Conservation (phyloP, 2,113 vertebrate genomes). For the Daphoenositta chrysoptera region DNA sequence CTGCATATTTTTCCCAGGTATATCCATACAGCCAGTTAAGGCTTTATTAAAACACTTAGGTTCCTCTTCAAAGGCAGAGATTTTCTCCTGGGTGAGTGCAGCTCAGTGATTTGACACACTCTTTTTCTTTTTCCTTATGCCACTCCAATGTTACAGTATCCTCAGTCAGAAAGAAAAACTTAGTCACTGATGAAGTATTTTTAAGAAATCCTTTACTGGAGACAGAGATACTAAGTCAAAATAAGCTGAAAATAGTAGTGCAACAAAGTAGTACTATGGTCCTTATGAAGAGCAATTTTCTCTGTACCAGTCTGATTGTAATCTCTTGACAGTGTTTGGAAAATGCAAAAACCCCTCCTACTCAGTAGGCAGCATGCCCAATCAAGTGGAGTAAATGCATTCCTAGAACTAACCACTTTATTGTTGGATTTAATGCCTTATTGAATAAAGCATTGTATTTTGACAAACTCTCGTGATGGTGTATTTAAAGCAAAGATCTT, state of each 20-base stretch:
- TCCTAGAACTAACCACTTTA: not conserved
- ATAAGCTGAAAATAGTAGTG: not conserved
- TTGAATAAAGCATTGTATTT: not conserved
- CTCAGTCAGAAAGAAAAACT: not conserved
- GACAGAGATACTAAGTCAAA: not conserved
- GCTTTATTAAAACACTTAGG: not conserved
- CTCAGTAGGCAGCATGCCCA: not conserved
- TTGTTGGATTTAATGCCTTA: not conserved
- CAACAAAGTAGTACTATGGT: not conserved
- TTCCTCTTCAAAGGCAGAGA: not conserved
- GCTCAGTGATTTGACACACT: not conserved
- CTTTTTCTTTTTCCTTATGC: not conserved
- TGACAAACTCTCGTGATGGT: not conserved
- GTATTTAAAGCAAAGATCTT: not conserved
- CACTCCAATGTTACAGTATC: not conserved
- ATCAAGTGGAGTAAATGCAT: not conserved
- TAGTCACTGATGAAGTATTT: not conserved
- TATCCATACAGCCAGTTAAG: not conserved
- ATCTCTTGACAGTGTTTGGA: not conserved
- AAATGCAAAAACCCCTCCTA: not conserved
- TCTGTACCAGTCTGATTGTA: not conserved
- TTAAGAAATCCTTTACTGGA: not conserved
- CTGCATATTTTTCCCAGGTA: not conserved
- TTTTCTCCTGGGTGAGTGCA: not conserved
- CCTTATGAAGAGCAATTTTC: not conserved